A percentile compares a stretch with the other conserved stretches of the same genome.
These are phyloP conservation scores for Amblyopsis hoosieri DNA, from an alignment of 2,797 vertebrate genomes.

Conservation along the genomic window DNA sequence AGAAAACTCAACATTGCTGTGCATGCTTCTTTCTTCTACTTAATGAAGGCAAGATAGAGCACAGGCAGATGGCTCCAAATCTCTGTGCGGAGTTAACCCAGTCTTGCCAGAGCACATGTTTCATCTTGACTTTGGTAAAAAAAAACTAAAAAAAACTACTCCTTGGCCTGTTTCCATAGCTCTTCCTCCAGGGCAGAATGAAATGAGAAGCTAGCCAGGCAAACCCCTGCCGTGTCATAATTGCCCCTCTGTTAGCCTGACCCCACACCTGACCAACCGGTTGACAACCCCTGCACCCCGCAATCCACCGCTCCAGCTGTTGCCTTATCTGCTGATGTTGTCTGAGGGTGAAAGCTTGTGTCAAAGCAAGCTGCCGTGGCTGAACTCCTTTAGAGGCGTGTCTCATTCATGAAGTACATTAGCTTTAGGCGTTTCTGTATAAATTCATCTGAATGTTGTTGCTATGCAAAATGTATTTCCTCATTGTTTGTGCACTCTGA, in stretches of 20 bases:
- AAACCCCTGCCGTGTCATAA: conserved; percentile 45
- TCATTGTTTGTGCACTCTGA: conserved; percentile 25
- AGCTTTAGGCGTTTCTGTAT: conserved; percentile 11
- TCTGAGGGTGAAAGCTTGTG: not conserved
- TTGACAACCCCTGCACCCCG: not conserved
- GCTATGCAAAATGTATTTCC: conserved; percentile 20
- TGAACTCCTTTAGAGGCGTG: too few relatives aligned
- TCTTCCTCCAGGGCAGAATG: conserved; percentile 43
- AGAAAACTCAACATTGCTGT: too few relatives aligned
- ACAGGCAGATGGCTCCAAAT: conserved; percentile 33
- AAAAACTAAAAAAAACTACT: not conserved
- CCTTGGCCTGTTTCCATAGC: conserved; percentile 27
- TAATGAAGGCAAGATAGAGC: conserved; percentile 23
- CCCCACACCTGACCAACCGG: conserved; percentile 43
- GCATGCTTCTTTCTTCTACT: conserved; percentile 6
- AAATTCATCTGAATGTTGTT: conserved; percentile 29
- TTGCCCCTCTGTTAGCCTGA: conserved; percentile 30
- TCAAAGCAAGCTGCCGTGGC: not conserved
- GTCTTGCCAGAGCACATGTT: conserved; percentile 64
- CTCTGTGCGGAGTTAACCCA: conserved; percentile 24
- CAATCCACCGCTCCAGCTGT: conserved; percentile 30
- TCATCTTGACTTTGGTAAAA: conserved; percentile 39
- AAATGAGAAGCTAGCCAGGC: conserved; percentile 41
- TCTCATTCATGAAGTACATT: too few relatives aligned
- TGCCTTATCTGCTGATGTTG: conserved; percentile 19